Base-by-base conservation (phyloP, 2,797 vertebrate genomes). In the Argentina silus region DNA sequence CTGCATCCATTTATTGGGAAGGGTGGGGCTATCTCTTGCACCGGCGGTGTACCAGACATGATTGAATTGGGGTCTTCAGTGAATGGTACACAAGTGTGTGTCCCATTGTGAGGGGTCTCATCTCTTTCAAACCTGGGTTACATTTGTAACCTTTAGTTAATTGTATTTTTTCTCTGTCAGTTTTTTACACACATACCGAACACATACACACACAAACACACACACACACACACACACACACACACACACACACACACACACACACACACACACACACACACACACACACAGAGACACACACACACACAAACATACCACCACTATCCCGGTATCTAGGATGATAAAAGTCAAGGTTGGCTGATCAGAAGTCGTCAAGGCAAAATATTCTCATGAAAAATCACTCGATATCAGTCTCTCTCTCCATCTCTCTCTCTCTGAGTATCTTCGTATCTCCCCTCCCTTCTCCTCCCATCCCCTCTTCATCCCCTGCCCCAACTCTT, bases 321-420 rank as follows among this genome's bases (percentile, higher is more conserved):
- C 7, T 57, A 11, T 57, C 17, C 7, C n/a, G 4, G 53, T 57
- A 19, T 19, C 19, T 11, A 62, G 67, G 36, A 62, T 27, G 14
- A 42, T 14, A 62, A 27, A 15, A 15, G 79, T 76, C 78, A 36
- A 36, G 27, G 27, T 74, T 63, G 73, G 12, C 12, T 55, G 51
- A 17, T 80, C 72, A 73, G 55, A 57, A 78, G 67, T 79, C 75
- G 69, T 77, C 53, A 67, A 75, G 81, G 75, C 78, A 62, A 69
- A 69, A 53, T 67, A 80, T 36, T 36, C 27, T 36, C 27, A 36
- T 36, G 27, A 36, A 36, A 36, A 36, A 36, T 1, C 4, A 4
- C 27, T 36, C 27, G 27, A 36, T 36, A 36, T 44, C 69, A 68
- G 80, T 77, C 65, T 70, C 62, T 79, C 78, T 82, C 72, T 72